Evolutionary conservation across 2,113 vertebrate species (phyloP).

Genomic region (Epinephelus moara): DNA sequence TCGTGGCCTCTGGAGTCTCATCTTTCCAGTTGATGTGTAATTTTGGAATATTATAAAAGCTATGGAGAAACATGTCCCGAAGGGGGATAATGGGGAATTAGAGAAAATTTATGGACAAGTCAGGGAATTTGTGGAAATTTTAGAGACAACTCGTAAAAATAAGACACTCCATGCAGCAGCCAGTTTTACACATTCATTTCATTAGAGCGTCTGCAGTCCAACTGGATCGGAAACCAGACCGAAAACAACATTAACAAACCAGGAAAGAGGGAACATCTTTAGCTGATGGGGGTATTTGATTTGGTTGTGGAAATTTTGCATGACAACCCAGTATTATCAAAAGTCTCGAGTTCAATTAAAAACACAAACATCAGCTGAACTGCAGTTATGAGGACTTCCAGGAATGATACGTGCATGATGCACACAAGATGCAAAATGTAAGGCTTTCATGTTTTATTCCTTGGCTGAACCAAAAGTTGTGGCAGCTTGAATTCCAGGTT

Average conservation of each 20-base stretch:
- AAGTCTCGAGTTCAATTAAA: slow-evolving; percentile 31
- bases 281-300: slow-evolving; percentile 9
- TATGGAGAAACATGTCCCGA: neutral
- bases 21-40: neutral
- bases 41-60: neutral
- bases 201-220: slow-evolving; percentile 7
- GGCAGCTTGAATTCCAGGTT: slow-evolving; percentile 56
- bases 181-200: slow-evolving; percentile 10
- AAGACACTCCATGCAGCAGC: neutral
- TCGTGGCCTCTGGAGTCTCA: neutral
- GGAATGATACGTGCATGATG: slow-evolving; percentile 41
- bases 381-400: slow-evolving; percentile 27
- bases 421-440: slow-evolving; percentile 44
- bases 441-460: slow-evolving; percentile 47
- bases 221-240: slow-evolving; percentile 12
- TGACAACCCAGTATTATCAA: neutral
- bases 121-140: slow-evolving; percentile 6
- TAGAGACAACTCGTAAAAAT: neutral
- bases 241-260: slow-evolving; percentile 2
- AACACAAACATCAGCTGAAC: slow-evolving; percentile 26
- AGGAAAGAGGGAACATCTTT: slow-evolving; percentile 10
- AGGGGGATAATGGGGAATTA: neutral
- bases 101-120: neutral
- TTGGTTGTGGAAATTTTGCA: slow-evolving; percentile 25
- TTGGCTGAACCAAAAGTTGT: slow-evolving; percentile 14